Evolutionary conservation across 2,797 vertebrate genomes (phyloP).

Genomic region (Thripadectes ignobilis): DNA sequence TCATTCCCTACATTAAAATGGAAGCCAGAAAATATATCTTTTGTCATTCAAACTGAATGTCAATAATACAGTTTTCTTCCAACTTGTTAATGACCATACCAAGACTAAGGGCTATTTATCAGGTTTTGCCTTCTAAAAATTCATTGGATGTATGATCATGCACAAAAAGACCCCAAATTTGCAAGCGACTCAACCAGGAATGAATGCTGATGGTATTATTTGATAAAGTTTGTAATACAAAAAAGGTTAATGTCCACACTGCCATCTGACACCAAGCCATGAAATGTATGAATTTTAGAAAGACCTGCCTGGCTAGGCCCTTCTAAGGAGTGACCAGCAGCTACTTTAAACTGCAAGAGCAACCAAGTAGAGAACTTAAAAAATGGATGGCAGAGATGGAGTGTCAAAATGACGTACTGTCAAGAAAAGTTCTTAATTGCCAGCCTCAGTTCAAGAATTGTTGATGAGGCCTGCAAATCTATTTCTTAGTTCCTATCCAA

Average conservation of each 20-base stretch:
- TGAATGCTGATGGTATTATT: neutral
- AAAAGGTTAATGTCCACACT: neutral
- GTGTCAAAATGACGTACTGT: neutral
- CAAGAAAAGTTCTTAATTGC: neutral
- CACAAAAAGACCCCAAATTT: neutral
- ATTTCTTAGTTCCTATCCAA: neutral
- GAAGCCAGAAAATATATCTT: neutral
- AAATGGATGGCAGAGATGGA: neutral
- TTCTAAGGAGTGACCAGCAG: neutral
- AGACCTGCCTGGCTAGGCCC: neutral
- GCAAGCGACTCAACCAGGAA: neutral
- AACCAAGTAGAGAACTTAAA: neutral
- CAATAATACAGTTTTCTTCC: neutral
- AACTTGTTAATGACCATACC: neutral
- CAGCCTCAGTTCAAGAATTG: neutral
- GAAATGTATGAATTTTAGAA: rapidly evolving
- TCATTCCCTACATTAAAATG: neutral
- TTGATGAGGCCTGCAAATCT: neutral
- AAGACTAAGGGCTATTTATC: neutral
- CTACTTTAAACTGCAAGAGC: neutral
- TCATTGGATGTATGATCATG: neutral
- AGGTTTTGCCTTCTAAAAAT: neutral
- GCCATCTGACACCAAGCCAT: neutral
- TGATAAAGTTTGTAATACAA: neutral
- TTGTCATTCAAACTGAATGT: neutral